These are phyloP conservation scores for Microdon myrmicae DNA, from an alignment of 2,888 invertebrate species.

Conservation along the genomic window DNA sequence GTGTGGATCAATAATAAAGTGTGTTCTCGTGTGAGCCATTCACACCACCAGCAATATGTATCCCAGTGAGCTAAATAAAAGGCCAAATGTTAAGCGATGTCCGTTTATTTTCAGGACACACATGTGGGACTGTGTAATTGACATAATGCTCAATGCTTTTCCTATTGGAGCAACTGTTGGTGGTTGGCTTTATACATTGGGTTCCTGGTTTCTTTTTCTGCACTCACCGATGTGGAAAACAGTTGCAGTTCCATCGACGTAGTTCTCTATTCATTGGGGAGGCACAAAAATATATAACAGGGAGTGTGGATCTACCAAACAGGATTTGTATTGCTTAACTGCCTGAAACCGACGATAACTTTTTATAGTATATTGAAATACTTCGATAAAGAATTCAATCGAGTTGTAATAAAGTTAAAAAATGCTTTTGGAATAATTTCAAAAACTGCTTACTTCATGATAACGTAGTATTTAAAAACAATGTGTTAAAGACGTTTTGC, in stretches of 20 bases:
- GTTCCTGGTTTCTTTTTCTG: constrained; percentile 33
- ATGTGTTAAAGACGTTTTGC: too few species aligned
- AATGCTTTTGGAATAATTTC: constrained; percentile 15
- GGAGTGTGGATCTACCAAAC: too few species aligned
- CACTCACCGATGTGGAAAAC: constrained; percentile 1
- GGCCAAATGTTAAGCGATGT: constrained; percentile 51
- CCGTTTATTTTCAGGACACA: constrained; percentile 50
- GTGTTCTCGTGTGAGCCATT: constrained; percentile 32
- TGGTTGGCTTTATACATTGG: constrained; percentile 38
- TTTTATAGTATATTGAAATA: constrained; percentile 26
- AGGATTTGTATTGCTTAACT: too few species aligned
- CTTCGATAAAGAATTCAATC: constrained; percentile 8
- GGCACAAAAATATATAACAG: too few species aligned
- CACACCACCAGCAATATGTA: constrained; percentile 7
- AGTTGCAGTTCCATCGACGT: constrained; percentile 14
- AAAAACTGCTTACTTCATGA: not conserved
- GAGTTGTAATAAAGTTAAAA: not conserved
- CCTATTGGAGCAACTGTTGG: constrained; percentile 30
- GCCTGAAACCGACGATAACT: constrained; percentile 6
- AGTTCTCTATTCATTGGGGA: constrained; percentile 7
- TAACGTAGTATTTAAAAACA: too few species aligned
- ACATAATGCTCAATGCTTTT: constrained; percentile 46
- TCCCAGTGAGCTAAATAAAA: constrained; percentile 21
- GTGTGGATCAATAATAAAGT: constrained; percentile 24
- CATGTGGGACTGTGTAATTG: constrained; percentile 50